Conservation (phyloP, 2,113 vertebrate genomes). For the Arenaria interpres region DNA sequence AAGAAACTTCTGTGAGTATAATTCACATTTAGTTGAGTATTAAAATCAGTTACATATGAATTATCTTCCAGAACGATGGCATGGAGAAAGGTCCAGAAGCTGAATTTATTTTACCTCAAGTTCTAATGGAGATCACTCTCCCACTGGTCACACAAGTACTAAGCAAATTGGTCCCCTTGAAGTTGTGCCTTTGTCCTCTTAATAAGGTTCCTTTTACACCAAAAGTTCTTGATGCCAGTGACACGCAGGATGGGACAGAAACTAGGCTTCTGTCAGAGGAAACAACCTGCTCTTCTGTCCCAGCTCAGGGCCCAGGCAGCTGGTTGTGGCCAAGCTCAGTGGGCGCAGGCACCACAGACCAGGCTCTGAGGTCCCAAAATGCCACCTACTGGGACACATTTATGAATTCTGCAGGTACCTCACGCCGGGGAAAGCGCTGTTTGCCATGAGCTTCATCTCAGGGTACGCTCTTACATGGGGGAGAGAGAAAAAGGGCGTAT, state of each 20-base stretch:
- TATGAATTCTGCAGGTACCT: not conserved
- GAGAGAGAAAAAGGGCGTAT: not conserved
- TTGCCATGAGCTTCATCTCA: not conserved
- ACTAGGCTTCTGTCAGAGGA: not conserved
- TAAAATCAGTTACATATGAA: not conserved
- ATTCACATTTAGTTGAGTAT: not conserved
- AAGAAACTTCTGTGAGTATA: not conserved
- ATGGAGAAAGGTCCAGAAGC: accelerated
- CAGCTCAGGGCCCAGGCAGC: not conserved
- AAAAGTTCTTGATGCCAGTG: not conserved
- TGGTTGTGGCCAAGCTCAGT: too few species aligned
- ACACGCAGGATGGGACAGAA: not conserved
- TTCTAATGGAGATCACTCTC: not conserved
- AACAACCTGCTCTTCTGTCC: not conserved
- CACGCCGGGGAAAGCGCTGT: not conserved
- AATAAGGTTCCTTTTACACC: not conserved
- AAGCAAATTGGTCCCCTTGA: not conserved
- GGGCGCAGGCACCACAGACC: not conserved
- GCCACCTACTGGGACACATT: not conserved
- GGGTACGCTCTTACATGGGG: not conserved
- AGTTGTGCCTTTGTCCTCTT: not conserved
- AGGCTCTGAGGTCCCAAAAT: not conserved
- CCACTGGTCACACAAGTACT: not conserved
- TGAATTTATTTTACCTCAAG: not conserved
- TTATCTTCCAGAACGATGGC: not conserved